Percentiles rank a stretch among this genome's conserved stretches.
phyloP scores from a whole-genome alignment of 2,113 vertebrate genomes.

The Mus pahari region DNA sequence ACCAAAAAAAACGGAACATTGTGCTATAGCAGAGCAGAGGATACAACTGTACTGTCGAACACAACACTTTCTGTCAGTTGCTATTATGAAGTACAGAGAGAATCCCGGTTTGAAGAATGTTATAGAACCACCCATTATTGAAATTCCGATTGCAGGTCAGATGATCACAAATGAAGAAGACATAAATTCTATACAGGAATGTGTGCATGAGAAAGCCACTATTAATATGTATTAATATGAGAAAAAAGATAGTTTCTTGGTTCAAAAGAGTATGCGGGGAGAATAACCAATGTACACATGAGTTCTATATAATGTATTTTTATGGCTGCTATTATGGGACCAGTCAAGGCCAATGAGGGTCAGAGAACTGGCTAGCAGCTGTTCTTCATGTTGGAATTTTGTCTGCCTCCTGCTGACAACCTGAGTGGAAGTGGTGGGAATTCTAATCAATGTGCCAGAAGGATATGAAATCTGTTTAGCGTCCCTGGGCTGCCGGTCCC shows the following conservation, averaged over 20 bases:
- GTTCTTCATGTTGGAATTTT: background rate
- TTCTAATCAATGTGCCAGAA: constrained; percentile 33
- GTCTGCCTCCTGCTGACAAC: constrained; percentile 8
- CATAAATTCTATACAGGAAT: background rate
- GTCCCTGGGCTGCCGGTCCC: background rate
- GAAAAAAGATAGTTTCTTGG: background rate
- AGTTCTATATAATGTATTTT: constrained; percentile 13
- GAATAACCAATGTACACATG: constrained; percentile 10
- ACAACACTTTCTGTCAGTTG: constrained; percentile 49
- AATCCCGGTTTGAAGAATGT: constrained; percentile 24
- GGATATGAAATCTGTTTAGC: background rate
- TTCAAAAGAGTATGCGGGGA: constrained; percentile 23
- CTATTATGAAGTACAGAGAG: constrained; percentile 55
- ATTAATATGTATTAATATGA: background rate
- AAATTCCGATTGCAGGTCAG: background rate
- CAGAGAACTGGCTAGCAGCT: constrained; percentile 54
- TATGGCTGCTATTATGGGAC: background rate
- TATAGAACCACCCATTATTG: constrained; percentile 10
- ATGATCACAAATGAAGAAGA: constrained; percentile 31
- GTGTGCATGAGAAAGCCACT: background rate
- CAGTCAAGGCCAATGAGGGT: background rate
- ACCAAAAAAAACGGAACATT: constrained; percentile 76
- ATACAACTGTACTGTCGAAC: constrained; percentile 72
- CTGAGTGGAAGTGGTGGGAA: constrained; percentile 31
- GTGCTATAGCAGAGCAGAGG: constrained; percentile 72